Evolutionary conservation across 2,113 vertebrate species (phyloP), one percentile per base, ranked within the genome.

Genomic region (Triplophysa rosa): DNA sequence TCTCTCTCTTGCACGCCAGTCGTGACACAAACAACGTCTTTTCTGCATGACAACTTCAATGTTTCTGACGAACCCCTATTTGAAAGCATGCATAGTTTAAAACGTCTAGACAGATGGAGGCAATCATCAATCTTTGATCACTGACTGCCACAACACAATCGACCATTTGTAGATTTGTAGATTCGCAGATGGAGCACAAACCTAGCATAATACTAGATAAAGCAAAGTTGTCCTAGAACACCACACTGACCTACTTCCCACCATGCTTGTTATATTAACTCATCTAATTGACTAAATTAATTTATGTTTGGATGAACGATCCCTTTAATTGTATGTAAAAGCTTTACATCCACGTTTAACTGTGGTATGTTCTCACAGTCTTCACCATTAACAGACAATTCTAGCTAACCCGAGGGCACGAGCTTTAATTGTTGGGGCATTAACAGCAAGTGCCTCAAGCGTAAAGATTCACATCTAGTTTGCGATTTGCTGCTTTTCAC

Each of bases 121-220:
- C 33, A 21, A 49, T 49, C 72, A 26, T 49, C 72, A 49, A 59
- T 63, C 40, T 40, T 75, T 75, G 72, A 75, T 75, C 72, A 75
- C 42, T 21, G 42, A 59, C 59, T 64, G 59, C 40, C 72, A 75
- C 72, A 33, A 63, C 72, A 47, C n/a, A 58, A 49, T 14, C 62
- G 23, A 75, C 29, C 59, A 45, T 52, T 47, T 33, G 24, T 23
- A 58, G 33, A 45, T 52, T 47, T 33, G 24, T 23, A 58, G 33
- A 37, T 37, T 7, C 19, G 9, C 47, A 54, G 8, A 54, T 1
- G 1, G 23, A 26, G 29, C 29, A 56, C 52, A 56, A 58, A 58
- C 58, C 52, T 71, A 40, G 23, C 40, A 45, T 45, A 47, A 49
- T 56, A 58, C 9, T 8, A 23, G 21, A 29, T 42, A 42, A 8